A percentile compares a stretch with the other conserved stretches of the same genome.
Conservation (phyloP, 2,888 invertebrate species). For the Drosophila limbata region DNA sequence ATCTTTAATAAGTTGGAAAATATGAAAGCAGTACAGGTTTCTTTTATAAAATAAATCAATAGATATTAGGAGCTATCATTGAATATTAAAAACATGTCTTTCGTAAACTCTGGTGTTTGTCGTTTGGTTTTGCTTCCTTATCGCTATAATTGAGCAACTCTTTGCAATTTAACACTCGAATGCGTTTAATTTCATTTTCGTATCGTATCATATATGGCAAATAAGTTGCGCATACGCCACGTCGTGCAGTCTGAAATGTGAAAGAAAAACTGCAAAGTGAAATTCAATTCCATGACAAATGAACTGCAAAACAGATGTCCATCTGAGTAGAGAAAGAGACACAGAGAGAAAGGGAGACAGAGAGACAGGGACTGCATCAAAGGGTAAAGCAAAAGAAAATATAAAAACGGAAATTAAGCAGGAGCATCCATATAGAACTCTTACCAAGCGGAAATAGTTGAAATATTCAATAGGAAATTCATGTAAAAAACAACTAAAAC, state of each 20-base stretch:
- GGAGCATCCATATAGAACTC: conserved; percentile 54
- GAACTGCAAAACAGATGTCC: conserved; percentile 76
- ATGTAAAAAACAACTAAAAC: conserved; percentile 5
- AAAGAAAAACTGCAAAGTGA: conserved; percentile 45
- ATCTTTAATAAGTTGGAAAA: too few species aligned
- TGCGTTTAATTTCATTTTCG: conserved; percentile 68
- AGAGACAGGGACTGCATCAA: conserved; percentile 7
- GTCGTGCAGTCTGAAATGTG: conserved; percentile 37
- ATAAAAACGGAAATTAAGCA: conserved; percentile 74
- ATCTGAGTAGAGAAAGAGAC: conserved; percentile 25
- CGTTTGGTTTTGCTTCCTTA: conserved; percentile 2
- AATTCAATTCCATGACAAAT: conserved; percentile 75
- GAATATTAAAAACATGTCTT: not conserved
- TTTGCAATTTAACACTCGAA: conserved; percentile 66
- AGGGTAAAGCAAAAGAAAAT: conserved; percentile 38
- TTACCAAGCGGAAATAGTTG: conserved; percentile 62
- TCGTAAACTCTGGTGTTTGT: not conserved
- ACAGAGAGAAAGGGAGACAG: not conserved
- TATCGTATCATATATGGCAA: conserved; percentile 61
- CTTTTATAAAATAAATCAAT: too few species aligned
- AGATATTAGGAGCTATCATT: too few species aligned
- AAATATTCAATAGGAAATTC: conserved; percentile 66
- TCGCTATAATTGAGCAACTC: conserved; percentile 32
- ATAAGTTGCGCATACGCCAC: conserved; percentile 66
- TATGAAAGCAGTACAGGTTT: too few species aligned